Evolutionary conservation across 2,888 invertebrate genomes (phyloP).

Genomic region (Volucella zonaria): DNA sequence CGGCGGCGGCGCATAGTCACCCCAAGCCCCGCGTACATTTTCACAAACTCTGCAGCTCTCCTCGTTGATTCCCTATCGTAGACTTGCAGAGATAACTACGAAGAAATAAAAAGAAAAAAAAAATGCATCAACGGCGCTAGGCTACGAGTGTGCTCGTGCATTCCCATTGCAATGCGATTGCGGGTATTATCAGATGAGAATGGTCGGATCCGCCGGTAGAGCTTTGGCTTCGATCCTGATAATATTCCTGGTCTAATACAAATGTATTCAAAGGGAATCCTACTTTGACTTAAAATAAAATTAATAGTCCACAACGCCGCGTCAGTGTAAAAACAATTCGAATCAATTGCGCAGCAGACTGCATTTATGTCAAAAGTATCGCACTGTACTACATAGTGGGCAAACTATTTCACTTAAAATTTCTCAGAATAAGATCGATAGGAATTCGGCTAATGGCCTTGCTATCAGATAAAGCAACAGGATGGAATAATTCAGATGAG

Average conservation of each 20-base stretch:
- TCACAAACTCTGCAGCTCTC: background rate
- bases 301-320: too few relatives aligned
- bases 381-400: too few relatives aligned
- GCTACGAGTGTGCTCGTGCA: slow-evolving; percentile 20
- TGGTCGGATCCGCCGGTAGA: background rate
- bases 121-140: slow-evolving; percentile 30
- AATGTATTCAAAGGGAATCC: too few relatives aligned
- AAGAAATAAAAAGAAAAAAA: slow-evolving; percentile 20
- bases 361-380: too few relatives aligned
- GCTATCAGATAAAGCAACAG: background rate
- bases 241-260: too few relatives aligned
- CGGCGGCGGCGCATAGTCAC: background rate
- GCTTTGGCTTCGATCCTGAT: background rate
- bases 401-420: too few relatives aligned
- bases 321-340: too few relatives aligned
- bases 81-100: slow-evolving; percentile 24
- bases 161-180: slow-evolving; percentile 14
- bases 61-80: background rate
- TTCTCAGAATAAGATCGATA: too few relatives aligned
- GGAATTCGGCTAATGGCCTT: background rate
- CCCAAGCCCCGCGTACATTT: background rate
- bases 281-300: too few relatives aligned
- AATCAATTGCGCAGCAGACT: too few relatives aligned
- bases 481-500: slow-evolving; percentile 13
- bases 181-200: slow-evolving; percentile 32